A percentile compares a stretch with the other conserved stretches of the same genome.
These are phyloP conservation scores for Phrixothrix hirtus DNA, from an alignment of 2,888 invertebrate genomes.

Conservation along the genomic window DNA sequence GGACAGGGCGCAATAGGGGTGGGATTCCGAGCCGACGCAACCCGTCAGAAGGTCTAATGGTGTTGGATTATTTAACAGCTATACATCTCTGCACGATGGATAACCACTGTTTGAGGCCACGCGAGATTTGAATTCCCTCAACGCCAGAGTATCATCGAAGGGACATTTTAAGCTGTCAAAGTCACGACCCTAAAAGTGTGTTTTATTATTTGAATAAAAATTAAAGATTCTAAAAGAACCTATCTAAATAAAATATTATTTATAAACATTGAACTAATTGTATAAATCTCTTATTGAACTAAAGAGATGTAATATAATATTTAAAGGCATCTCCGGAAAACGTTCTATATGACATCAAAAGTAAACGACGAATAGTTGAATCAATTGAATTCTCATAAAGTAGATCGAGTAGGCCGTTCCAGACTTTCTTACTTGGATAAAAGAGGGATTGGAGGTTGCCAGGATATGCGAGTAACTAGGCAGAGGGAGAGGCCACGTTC, in stretches of 20 bases:
- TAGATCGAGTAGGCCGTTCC: conserved; percentile 31
- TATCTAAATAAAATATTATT: no score
- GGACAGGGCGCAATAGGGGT: conserved; percentile 42
- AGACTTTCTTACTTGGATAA: conserved; percentile 23
- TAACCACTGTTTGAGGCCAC: conserved; percentile 53
- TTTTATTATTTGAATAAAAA: no score
- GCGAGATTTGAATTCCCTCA: conserved; percentile 38
- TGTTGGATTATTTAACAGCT: conserved; percentile 57
- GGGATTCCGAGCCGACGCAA: conserved; percentile 32
- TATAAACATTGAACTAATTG: no score
- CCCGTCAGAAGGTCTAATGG: conserved; percentile 51
- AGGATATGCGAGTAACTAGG: conserved; percentile 34
- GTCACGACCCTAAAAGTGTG: conserved; percentile 6
- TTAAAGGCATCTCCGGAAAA: conserved; percentile 15
- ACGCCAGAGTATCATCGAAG: conserved; percentile 11
- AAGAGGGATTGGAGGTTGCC: conserved; percentile 33
- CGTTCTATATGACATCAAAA: conserved; percentile 25
- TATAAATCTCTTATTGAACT: no score
- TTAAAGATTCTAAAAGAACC: no score
- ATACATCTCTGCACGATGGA: conserved; percentile 53
- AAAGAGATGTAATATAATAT: conserved; percentile 18
- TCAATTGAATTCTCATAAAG: conserved; percentile 38
- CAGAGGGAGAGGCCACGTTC: conserved; percentile 40
- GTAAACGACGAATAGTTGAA: conserved; percentile 36
- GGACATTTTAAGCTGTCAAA: conserved; percentile 18